These are phyloP conservation scores for Oryzias sinensis DNA, from an alignment of 2,797 vertebrate species.

Conservation along the genomic window DNA sequence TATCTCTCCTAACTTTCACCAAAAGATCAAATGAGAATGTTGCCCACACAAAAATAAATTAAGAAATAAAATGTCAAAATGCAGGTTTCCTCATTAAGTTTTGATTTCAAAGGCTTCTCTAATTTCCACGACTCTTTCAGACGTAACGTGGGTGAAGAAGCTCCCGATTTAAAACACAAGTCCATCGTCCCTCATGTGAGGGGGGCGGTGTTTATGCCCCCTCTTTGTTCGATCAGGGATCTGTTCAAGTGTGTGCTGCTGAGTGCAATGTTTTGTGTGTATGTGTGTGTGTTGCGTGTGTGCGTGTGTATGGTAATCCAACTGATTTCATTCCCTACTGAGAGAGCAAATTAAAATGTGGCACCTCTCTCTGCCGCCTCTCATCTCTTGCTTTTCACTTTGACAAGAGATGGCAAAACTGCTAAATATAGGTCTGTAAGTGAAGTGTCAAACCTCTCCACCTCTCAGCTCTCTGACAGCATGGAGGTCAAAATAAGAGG, in stretches of 20 bases:
- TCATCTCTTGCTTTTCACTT: constrained; percentile 49
- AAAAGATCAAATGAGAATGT: neutral
- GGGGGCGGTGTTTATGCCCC: constrained; percentile 32
- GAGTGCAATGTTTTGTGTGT: neutral
- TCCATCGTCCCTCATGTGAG: constrained; percentile 41
- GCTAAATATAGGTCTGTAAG: constrained; percentile 60
- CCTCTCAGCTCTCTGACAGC: constrained; percentile 22
- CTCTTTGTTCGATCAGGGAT: constrained; percentile 28
- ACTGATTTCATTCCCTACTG: constrained; percentile 56
- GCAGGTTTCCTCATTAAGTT: constrained; percentile 28
- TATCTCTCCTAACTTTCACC: neutral
- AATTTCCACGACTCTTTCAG: constrained; percentile 10
- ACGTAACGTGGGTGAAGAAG: constrained; percentile 29
- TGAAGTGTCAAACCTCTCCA: constrained; percentile 52
- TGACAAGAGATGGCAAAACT: constrained; percentile 51
- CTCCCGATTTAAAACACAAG: constrained; percentile 39
- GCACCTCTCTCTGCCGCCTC: constrained; percentile 65
- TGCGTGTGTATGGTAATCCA: constrained; percentile 5
- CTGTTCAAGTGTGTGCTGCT: neutral
- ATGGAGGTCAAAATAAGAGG: constrained; percentile 12
- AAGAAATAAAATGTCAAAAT: neutral
- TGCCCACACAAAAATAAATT: neutral
- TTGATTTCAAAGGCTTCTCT: constrained; percentile 23
- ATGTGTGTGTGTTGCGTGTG: constrained; percentile 3
- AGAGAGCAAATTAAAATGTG: constrained; percentile 68